These are phyloP conservation scores for Gnathonemus longibarbis DNA, from an alignment of 2,113 vertebrate genomes.

Conservation along the genomic window DNA sequence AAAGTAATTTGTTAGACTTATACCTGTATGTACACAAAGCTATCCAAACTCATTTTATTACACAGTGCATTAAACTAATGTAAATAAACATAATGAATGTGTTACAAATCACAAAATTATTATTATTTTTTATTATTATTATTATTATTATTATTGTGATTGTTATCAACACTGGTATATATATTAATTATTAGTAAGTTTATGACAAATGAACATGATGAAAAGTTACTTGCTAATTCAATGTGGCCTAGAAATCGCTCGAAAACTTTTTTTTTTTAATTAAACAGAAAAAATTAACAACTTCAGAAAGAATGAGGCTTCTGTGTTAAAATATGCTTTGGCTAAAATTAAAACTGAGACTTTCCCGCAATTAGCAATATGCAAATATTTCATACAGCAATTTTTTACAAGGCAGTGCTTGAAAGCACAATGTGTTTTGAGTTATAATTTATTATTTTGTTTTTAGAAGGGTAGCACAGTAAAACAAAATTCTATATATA, in stretches of 20 bases:
- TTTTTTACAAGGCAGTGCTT: not conserved
- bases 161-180: not conserved
- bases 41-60: not conserved
- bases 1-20: not conserved
- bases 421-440: not conserved
- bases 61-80: not conserved
- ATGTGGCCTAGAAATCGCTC: not conserved
- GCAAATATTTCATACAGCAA: not conserved
- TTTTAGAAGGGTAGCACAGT: not conserved
- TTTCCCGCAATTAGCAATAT: conserved; percentile 5
- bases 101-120: not conserved
- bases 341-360: conserved; percentile 2
- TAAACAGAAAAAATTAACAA: not conserved
- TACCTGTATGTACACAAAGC: not conserved
- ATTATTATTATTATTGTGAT: not conserved
- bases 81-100: not conserved
- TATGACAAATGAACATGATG: not conserved
- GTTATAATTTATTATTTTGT: conserved; percentile 14
- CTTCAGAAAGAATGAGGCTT: not conserved
- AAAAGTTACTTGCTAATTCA: not conserved
- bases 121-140: not conserved
- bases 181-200: not conserved
- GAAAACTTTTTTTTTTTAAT: conserved; percentile 7
- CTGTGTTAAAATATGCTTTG: not conserved
- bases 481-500: conserved; percentile 5